Evolutionary conservation across 2,797 vertebrate species (phyloP), one percentile per base, ranked within the genome.

Genomic region (Pipistrellus pygmaeus): DNA sequence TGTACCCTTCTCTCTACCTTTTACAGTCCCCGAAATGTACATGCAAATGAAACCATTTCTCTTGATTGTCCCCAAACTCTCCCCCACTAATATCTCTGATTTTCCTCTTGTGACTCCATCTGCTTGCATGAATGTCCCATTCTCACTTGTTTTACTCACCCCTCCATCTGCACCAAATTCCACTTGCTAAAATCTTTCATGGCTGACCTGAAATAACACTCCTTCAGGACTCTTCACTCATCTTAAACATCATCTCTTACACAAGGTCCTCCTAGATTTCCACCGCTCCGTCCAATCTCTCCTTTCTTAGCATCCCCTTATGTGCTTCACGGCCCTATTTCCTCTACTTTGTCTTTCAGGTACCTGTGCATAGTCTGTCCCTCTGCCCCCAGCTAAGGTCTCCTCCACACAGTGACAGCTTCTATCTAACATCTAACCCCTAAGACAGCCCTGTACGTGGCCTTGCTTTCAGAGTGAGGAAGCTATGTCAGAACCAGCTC

Each of bases 361-460:
- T 30, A 69, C 35, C 27, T 69, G 9, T 66, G 14, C 75, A 9
- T 41, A 48, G 20, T 73, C 69, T 86, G 3, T 80, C 55, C 64
- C 35, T 8, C 48, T 11, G 8, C 10, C 12, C 23, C 55, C 44
- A 91, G 30, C 27, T 35, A 78, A 86, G 81, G 15, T 77, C 46
- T 76, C 27, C 57, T 88, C 62, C 17, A 75, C 32, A 80, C 18
- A 48, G 23, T 12, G n/a, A 84, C 30, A 11, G 15, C 62, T 81
- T 92, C 87, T 94, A 38, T 91, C 90, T 88, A 80, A 82, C 4
- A 68, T 75, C 62, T 75, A 76, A 46, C 92, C 13, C 20, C 53
- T 9, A 81, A 25, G 38, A 51, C 12, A 95, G 17, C 60, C 21
- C 30, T 75, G 32, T 4, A 77, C 69, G 69, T 81, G 35, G 35